Evolutionary conservation across 2,113 vertebrate species (phyloP), one percentile per base, ranked within the genome.

Genomic region (Chinchilla lanigera): DNA sequence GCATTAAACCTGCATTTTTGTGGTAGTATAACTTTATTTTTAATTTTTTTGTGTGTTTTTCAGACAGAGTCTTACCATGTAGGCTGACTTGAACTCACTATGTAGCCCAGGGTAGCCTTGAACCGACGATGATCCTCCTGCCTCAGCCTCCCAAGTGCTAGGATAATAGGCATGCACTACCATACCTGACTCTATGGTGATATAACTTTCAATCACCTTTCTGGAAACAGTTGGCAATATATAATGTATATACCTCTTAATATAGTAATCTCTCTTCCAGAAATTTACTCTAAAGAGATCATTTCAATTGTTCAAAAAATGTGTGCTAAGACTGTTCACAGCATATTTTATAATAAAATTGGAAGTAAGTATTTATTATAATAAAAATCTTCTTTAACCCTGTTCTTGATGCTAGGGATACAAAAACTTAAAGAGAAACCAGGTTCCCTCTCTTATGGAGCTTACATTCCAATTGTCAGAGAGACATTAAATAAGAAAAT

Each of bases 281-380:
- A 92, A 80, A 95, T 86, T 75, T 94, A 78, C 60, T 78, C 54
- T 89, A 90, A 86, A 65, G 86, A 82, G 78, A 85, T 81, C 44
- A 71, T 4, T 92, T 94, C 81, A 96, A 80, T 81, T 75, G 24
- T 54, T 91, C 90, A 94, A 93, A 61, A 86, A 78, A 75, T 52
- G 8, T 47, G 33, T 67, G 24, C 56, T 87, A 85, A 91, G 93
- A 89, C 89, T 92, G 30, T 95, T 85, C 69, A 90, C 61, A 73
- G 33, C 26, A 54, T 91, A 85, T 78, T 85, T 85, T 93, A 89
- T 86, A 85, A 89, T 85, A 81, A 95, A 87, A 93, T 38, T 93
- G 35, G 47, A 93, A 85, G 84, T 71, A 83, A 80, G 60, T 89
- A 88, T 56, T 91, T 91, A 75, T 58, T 44, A 63, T 89, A 91